Conservation (phyloP, 1,140 invertebrate species). For the Drosophila triauraria region DNA sequence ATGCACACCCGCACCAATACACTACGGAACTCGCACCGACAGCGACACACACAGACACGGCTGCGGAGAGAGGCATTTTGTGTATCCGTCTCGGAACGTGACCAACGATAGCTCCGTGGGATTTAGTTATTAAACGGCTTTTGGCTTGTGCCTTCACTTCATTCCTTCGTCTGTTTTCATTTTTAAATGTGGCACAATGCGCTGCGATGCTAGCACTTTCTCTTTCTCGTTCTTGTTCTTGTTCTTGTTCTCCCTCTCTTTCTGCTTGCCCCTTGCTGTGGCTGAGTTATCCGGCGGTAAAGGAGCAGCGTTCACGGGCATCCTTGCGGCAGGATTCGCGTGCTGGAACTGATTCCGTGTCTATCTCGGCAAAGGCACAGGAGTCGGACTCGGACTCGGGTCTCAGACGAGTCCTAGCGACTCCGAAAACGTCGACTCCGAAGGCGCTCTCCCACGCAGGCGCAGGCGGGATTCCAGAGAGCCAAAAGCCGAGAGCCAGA, state of each 20-base stretch:
- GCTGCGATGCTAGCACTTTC: conserved; percentile 21
- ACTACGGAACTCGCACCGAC: conserved; percentile 27
- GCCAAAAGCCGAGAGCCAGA: neutral
- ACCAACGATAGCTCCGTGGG: conserved; percentile 56
- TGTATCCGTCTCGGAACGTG: conserved; percentile 71
- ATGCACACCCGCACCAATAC: conserved; percentile 38
- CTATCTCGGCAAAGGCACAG: conserved; percentile 15
- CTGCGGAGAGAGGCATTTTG: conserved; percentile 54
- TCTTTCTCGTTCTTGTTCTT: neutral
- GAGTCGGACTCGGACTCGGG: conserved; percentile 3
- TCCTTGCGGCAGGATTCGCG: conserved; percentile 78
- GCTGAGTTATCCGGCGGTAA: conserved; percentile 24
- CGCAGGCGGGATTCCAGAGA: conserved; percentile 8
- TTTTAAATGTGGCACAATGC: conserved; percentile 78
- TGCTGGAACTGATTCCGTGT: conserved; percentile 75
- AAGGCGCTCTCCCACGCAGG: conserved; percentile 28
- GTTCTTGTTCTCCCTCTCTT: neutral
- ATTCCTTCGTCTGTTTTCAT: conserved; percentile 60
- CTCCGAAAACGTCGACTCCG: conserved; percentile 43
- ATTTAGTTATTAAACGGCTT: conserved; percentile 80
- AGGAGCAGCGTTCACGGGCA: conserved; percentile 58
- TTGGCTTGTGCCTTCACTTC: conserved; percentile 49
- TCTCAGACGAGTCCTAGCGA: neutral
- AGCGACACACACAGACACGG: conserved; percentile 15
- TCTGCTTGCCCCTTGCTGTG: conserved; percentile 15